A percentile compares a stretch with the other conserved stretches of the same genome.
Evolutionary conservation across 2,113 vertebrate genomes (phyloP).

Genomic region (Apodemus sylvaticus): DNA sequence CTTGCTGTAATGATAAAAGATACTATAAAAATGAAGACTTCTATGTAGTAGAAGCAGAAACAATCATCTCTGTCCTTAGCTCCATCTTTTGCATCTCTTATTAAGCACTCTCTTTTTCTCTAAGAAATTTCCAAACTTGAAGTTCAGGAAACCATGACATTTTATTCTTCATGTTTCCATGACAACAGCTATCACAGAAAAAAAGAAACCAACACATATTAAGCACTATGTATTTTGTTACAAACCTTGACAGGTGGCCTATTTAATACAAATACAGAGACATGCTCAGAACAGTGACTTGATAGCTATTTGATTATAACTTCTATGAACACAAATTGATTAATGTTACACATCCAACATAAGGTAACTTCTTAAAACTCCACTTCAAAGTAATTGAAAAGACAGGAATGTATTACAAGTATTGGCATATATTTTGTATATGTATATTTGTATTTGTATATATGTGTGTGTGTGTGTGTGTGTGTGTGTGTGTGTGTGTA

Average conservation of each 20-base stretch:
- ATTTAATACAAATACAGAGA: slow-evolving; percentile 24
- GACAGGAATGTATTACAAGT: neutral
- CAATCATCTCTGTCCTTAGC: neutral
- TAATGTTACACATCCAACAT: slow-evolving; percentile 34
- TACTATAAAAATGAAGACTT: neutral
- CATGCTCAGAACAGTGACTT: slow-evolving; percentile 13
- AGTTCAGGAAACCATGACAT: slow-evolving; percentile 51
- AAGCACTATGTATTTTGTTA: slow-evolving; percentile 38
- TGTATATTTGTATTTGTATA: neutral
- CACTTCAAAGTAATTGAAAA: neutral
- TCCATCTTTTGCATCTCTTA: slow-evolving; percentile 8
- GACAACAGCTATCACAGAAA: slow-evolving; percentile 36
- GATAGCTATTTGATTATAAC: slow-evolving; percentile 54
- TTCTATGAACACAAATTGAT: slow-evolving; percentile 22
- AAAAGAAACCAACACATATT: slow-evolving; percentile 55
- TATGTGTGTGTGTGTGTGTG: no score
- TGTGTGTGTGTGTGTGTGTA: no score
- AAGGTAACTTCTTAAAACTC: slow-evolving; percentile 41
- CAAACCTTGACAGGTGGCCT: slow-evolving; percentile 50
- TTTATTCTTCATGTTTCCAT: slow-evolving; percentile 62
- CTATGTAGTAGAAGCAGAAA: neutral
- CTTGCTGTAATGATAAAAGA: neutral
- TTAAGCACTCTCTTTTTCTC: slow-evolving; percentile 12
- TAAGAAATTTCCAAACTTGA: slow-evolving; percentile 40
- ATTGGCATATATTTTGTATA: neutral